Evolutionary conservation across 1,140 invertebrate genomes (phyloP).

Genomic region (Drosophila pseudoananassae): DNA sequence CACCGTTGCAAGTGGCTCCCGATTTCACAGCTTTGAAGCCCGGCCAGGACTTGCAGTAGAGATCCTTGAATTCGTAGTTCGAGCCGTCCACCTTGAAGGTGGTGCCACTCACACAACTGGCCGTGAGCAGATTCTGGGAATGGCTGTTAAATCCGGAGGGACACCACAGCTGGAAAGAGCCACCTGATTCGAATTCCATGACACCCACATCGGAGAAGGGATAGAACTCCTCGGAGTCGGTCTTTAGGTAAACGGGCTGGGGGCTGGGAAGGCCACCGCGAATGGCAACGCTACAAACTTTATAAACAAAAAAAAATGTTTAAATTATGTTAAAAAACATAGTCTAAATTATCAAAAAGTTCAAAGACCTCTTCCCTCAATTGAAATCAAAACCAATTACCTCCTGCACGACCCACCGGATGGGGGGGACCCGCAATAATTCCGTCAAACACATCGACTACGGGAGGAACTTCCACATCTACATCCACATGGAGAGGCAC

Average conservation of each 20-base stretch:
- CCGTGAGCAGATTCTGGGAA: conserved; percentile 50
- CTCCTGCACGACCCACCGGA: conserved; percentile 45
- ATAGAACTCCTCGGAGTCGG: conserved; percentile 67
- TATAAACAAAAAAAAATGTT: too few species aligned
- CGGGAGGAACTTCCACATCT: conserved; percentile 58
- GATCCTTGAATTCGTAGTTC: conserved; percentile 67
- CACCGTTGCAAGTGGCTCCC: conserved; percentile 72
- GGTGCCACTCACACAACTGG: conserved; percentile 70
- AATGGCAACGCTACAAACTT: conserved; percentile 69
- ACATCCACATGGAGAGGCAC: conserved; percentile 48
- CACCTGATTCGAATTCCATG: conserved; percentile 66
- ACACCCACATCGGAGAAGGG: conserved; percentile 62
- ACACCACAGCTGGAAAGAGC: conserved; percentile 68
- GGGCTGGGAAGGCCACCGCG: conserved; percentile 71
- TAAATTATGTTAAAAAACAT: not conserved
- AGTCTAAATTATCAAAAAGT: not conserved
- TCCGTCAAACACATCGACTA: conserved; percentile 30
- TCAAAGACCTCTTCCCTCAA: not conserved
- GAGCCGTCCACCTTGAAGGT: conserved; percentile 68
- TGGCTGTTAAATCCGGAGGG: conserved; percentile 60
- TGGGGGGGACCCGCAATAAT: conserved; percentile 32
- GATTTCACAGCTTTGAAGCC: conserved; percentile 77
- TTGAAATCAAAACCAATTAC: conserved; percentile 8
- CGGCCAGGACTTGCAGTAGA: conserved; percentile 75
- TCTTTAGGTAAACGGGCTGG: conserved; percentile 73